Conservation (phyloP, 2,888 invertebrate species). For the Lypha dubia region DNA sequence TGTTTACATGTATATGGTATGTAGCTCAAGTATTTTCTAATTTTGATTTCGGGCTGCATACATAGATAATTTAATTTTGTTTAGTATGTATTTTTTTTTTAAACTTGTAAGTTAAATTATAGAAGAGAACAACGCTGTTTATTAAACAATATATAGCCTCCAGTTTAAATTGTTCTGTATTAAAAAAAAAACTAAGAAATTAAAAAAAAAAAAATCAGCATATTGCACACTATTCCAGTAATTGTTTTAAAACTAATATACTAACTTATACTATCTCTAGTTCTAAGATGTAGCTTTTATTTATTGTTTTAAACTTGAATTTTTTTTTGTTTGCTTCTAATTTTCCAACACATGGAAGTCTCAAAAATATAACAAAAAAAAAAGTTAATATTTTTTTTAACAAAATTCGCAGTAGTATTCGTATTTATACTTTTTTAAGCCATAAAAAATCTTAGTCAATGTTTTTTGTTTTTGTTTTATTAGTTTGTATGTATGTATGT, state of each 20-base stretch:
- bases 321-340: constrained; percentile 19
- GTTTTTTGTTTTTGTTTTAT: constrained; percentile 33
- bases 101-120: constrained; percentile 22
- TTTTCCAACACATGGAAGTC: constrained; percentile 45
- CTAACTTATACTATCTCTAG: constrained; percentile 47
- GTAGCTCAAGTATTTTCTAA: constrained; percentile 23
- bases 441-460: constrained; percentile 63
- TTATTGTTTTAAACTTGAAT: constrained; percentile 45
- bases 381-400: constrained; percentile 33
- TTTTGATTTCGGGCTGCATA: constrained; percentile 6
- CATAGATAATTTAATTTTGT: constrained; percentile 36
- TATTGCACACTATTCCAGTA: constrained; percentile 64
- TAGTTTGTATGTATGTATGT: constrained; percentile 6
- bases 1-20: constrained; percentile 31
- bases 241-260: constrained; percentile 60
- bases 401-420: constrained; percentile 38
- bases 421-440: constrained; percentile 60
- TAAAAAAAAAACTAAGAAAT: neutral
- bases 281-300: constrained; percentile 55
- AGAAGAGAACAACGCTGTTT: constrained; percentile 22
- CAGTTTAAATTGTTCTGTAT: constrained; percentile 55
- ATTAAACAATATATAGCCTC: constrained; percentile 55
- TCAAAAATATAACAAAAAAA: constrained; percentile 32
- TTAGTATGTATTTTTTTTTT: constrained; percentile 19
- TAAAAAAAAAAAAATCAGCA: constrained; percentile 44